A percentile compares a stretch with the other conserved stretches of the same genome.
Evolutionary conservation across 2,113 vertebrate genomes (phyloP).

Genomic region (Hemibagrus wyckioides): DNA sequence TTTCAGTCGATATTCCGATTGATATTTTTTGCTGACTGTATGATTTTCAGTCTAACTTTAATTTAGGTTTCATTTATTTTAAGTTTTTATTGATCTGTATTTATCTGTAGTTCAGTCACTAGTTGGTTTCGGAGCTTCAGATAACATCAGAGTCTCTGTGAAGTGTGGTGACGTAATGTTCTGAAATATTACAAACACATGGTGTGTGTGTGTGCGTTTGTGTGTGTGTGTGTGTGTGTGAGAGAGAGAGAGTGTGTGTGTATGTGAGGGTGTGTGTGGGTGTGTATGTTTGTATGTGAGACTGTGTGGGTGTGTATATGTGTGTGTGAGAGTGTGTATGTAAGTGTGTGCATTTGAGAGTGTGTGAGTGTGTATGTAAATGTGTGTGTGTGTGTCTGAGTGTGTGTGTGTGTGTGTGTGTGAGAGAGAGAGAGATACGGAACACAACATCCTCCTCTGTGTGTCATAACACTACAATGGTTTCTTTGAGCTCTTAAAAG

Average conservation of each 20-base stretch:
- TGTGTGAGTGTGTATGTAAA: too few species aligned
- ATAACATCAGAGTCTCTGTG: neutral
- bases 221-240: too few species aligned
- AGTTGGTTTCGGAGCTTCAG: neutral
- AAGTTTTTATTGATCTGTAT: neutral
- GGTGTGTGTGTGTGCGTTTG: neutral
- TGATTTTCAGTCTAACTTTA: too few species aligned
- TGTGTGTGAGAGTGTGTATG: too few species aligned
- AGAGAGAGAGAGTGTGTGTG: too few species aligned
- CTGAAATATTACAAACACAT: neutral
- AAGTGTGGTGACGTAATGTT: neutral
- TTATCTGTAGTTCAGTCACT: neutral
- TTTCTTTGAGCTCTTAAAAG: constrained; percentile 23
- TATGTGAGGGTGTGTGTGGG: too few species aligned
- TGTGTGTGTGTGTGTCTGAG: too few species aligned
- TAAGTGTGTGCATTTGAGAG: too few species aligned
- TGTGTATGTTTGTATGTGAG: too few species aligned
- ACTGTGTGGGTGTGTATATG: too few species aligned
- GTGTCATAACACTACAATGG: constrained; percentile 6
- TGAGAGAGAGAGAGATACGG: neutral
- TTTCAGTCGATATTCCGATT: neutral
- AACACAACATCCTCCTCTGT: constrained; percentile 6
- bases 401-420: too few species aligned
- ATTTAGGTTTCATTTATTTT: neutral
- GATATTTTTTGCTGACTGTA: neutral